Evolutionary conservation across 2,888 invertebrate species (phyloP).

Genomic region (Catocala sponsa): DNA sequence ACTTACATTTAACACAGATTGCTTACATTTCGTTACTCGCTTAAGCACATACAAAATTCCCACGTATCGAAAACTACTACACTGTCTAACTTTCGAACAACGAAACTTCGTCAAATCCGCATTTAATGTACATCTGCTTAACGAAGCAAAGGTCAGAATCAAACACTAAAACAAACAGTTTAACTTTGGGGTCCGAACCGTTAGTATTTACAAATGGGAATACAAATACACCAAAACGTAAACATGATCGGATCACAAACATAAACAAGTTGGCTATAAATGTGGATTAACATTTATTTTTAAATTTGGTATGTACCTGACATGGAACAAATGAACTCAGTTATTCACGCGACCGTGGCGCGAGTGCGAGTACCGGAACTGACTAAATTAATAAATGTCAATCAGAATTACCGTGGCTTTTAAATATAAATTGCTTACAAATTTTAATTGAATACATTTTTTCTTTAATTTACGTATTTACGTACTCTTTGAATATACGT

Average conservation of each 20-base stretch:
- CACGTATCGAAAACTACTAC: background rate
- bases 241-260: background rate
- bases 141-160: background rate
- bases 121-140: background rate
- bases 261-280: slow-evolving; percentile 17
- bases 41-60: too few relatives aligned
- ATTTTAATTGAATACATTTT: background rate
- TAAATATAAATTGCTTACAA: background rate
- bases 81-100: background rate
- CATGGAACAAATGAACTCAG: slow-evolving; percentile 17
- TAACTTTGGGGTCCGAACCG: background rate
- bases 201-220: background rate
- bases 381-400: slow-evolving; percentile 37
- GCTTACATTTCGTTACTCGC: too few relatives aligned
- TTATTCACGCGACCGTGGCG: slow-evolving; percentile 24
- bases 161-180: background rate
- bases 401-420: slow-evolving; percentile 15
- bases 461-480: background rate
- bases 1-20: too few relatives aligned
- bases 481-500: background rate
- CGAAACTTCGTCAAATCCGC: background rate
- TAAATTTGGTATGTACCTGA: slow-evolving; percentile 14
- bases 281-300: slow-evolving; percentile 17
- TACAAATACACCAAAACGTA: background rate
- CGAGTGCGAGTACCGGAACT: slow-evolving; percentile 25